phyloP scores from a whole-genome alignment of 2,113 vertebrate genomes.

The Lucifuga dentata region DNA sequence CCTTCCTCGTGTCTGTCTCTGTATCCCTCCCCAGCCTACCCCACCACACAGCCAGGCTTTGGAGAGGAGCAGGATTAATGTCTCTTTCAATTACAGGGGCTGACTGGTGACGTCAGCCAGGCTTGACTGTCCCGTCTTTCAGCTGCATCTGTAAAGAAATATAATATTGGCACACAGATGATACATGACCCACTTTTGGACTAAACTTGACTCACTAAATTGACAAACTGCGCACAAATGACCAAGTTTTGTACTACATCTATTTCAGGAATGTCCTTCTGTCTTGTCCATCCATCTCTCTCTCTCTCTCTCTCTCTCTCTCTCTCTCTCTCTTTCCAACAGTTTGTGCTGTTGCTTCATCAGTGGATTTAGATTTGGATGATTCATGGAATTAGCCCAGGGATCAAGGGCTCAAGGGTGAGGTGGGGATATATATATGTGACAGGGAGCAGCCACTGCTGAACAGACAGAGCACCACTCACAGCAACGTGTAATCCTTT shows the following conservation, averaged over 20 bases:
- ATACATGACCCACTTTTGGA: neutral
- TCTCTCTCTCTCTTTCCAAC: conserved; percentile 2
- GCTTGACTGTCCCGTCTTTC: conserved; percentile 65
- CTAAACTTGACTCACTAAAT: neutral
- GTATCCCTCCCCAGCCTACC: conserved; percentile 48
- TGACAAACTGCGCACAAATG: neutral
- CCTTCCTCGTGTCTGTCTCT: conserved; percentile 51
- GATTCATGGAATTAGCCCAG: conserved; percentile 79
- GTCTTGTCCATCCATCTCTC: neutral
- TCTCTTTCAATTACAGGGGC: conserved; percentile 82
- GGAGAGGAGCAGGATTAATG: conserved; percentile 82
- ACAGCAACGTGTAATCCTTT: conserved; percentile 59
- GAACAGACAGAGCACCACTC: conserved; percentile 50
- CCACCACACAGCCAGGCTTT: conserved; percentile 72
- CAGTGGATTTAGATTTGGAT: conserved; percentile 80
- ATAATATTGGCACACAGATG: conserved; percentile 32
- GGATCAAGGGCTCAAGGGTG: conserved; percentile 78
- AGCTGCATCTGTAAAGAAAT: conserved; percentile 56
- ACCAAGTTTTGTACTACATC: conserved; percentile 5
- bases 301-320: neutral
- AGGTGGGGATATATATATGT: conserved; percentile 55
- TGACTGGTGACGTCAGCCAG: conserved; percentile 76
- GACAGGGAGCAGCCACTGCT: conserved; percentile 57
- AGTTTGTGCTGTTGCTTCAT: conserved; percentile 40
- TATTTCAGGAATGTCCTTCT: neutral